Evolutionary conservation across 2,113 vertebrate genomes (phyloP).

Genomic region (Rhagologus leucostigma): DNA sequence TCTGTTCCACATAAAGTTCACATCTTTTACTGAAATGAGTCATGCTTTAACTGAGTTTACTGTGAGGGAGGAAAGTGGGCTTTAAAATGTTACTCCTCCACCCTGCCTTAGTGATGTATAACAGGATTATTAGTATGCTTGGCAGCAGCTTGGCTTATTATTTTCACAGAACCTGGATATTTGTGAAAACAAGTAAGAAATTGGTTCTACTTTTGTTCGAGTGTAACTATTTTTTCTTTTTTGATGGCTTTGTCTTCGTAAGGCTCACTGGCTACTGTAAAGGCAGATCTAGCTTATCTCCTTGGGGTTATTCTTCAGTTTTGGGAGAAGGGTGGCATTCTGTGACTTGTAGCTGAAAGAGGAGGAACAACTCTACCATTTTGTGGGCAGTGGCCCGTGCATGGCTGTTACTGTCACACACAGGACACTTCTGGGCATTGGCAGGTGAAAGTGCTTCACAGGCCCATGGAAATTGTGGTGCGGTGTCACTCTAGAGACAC

Average conservation of each 20-base stretch:
- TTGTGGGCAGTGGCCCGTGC: not conserved
- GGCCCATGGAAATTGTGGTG: accelerated
- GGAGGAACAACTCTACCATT: not conserved
- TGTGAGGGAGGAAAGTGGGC: slow-evolving; percentile 55
- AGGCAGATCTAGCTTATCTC: not conserved
- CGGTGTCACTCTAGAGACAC: not conserved
- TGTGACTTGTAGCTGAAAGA: not conserved
- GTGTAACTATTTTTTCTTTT: not conserved
- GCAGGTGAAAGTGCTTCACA: not conserved
- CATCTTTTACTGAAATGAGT: slow-evolving; percentile 56
- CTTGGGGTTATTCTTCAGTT: not conserved
- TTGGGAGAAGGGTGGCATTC: not conserved
- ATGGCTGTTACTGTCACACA: not conserved
- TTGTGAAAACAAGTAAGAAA: slow-evolving; percentile 20
- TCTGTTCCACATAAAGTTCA: slow-evolving; percentile 48
- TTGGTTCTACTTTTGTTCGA: not conserved
- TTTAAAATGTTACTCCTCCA: slow-evolving; percentile 59
- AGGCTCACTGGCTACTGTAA: not conserved
- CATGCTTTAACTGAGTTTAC: slow-evolving; percentile 35
- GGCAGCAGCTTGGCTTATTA: slow-evolving; percentile 47
- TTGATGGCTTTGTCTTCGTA: not conserved
- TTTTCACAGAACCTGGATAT: slow-evolving; percentile 30
- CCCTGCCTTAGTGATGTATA: slow-evolving; percentile 21
- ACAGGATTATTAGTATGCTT: slow-evolving; percentile 42
- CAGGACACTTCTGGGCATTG: not conserved